A percentile compares a stretch with the other conserved stretches of the same genome.
Conservation (phyloP, 2,888 invertebrate species). For the Globia sparganii region DNA sequence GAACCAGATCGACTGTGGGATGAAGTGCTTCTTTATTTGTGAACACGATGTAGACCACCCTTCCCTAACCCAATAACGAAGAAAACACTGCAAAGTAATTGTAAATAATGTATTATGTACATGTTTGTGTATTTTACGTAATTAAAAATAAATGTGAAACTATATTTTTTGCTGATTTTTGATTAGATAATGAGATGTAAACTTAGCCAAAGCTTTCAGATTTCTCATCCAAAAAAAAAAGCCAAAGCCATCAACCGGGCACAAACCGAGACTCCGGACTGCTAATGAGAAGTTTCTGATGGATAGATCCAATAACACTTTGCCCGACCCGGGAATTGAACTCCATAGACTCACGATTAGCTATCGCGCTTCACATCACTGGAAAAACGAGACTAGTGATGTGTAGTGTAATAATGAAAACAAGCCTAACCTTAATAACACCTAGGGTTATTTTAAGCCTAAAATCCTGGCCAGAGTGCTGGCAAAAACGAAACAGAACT, state of each 20-base stretch:
- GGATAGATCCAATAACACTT: not conserved
- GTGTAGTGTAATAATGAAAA: no score
- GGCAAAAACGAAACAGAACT: no score
- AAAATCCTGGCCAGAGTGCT: no score
- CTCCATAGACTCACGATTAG: not conserved
- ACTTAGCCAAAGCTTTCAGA: not conserved
- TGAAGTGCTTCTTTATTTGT: slow-evolving; percentile 39
- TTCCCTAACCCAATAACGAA: not conserved
- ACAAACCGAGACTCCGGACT: not conserved
- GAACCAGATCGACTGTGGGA: slow-evolving; percentile 23
- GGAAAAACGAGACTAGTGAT: not conserved
- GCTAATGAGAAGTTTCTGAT: not conserved
- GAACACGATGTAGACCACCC: slow-evolving; percentile 23
- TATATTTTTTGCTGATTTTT: not conserved
- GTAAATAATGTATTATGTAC: not conserved
- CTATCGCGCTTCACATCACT: not conserved
- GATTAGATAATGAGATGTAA: not conserved
- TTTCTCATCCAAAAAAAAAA: no score
- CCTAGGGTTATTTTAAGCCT: no score
- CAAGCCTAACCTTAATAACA: no score
- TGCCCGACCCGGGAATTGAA: not conserved
- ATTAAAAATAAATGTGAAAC: not conserved
- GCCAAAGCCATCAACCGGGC: not conserved
- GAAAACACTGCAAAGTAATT: not conserved
- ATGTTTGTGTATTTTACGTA: not conserved